Evolutionary conservation across 2,888 invertebrate species (phyloP), one percentile per base, ranked within the genome.

Genomic region (Toxonevra muliebris): DNA sequence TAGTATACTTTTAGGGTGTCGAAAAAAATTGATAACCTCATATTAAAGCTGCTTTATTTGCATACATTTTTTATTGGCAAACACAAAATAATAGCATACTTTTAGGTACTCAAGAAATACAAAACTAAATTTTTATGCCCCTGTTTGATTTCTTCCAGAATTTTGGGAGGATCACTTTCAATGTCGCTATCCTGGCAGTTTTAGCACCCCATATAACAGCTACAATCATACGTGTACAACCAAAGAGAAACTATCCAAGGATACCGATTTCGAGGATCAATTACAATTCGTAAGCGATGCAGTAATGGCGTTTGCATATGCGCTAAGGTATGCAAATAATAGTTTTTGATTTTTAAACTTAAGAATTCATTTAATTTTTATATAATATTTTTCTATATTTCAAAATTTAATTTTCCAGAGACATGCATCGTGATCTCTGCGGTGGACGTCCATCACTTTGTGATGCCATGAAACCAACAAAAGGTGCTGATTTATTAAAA

Each of bases 201-300:
- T 92, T 0, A 86, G 87, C 63, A 96, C 95, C 0, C 95, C 95
- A 0, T 94, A 94, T 87, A 96, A 96, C 82, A 90, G 92, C 77
- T 92, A 91, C 82, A 88, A 87, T 4, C 86, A 86, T 19, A 77
- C 84, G 7, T 98, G 97, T 83, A 93, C 94, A 0, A 94, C 93
- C 0, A 86, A 88, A 41, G 95, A 96, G 82, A 87, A 88, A 10
- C 90, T 91, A 0, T 87, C 88, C 55, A 88, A 92, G 67, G 92
- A 93, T 79, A 95, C 94, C 0, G 92, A 92, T 76, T 95, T 95
- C 77, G 97, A 98, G 84, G 91, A 94, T 75, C 97, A 97, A 84
- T 87, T 98, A 74, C 97, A 98, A 86, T 98, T 97, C 85, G 97
- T 98, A 42, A 95, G 95, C 43, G 97, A 98, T 83, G 96, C 97